Base-by-base conservation (phyloP, 2,797 vertebrate genomes). In the Melanotaenia trifasciata region DNA sequence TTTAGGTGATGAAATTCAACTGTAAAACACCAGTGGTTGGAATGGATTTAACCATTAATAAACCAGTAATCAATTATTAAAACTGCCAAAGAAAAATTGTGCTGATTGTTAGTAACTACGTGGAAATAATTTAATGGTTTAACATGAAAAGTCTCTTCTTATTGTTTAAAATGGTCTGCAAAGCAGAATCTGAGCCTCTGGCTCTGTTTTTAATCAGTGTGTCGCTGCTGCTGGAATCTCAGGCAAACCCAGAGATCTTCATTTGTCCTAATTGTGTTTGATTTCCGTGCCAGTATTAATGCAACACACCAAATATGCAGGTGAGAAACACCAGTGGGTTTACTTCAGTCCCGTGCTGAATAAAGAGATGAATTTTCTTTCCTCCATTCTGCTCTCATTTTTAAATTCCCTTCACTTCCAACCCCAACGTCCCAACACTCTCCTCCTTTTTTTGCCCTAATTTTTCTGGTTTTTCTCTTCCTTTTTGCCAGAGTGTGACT, bases 401-500 rank as follows among this genome's bases (percentile, higher is more conserved):
- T 51, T 60, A 30, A 64, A 81, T 74, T 40, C 67, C 67, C 26
- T 0, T 59, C 72, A 61, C 14, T 47, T 72, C 32, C 61, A 62
- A 76, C 70, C 62, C 58, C 58, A 30, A 36, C 3, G 8, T 65
- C 59, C 36, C 35, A 0, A 12, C 18, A 11, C 35, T 28, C 35
- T 28, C 61, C 40, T 2, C 63, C 26, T 10, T 57, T 35, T 20
- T 6, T 3, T n/a, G 45, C 35, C 56, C 32, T 0, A 22, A 24
- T 54, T 35, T 36, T 11, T 36, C 35, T 11, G 35, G 11, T 36
- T 24, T 28, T 16, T 20, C 36, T 30, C 0, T 3, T 11, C 40
- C 0, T 51, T 22, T 18, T 28, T 64, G 53, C 16, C 81, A 99
- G 98, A 99, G 87, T 99, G 98, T 35, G 96, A 98, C 82, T 97